Evolutionary conservation across 2,888 invertebrate genomes (phyloP), one percentile per base, ranked within the genome.

Genomic region (Himalopsyche tibetana): DNA sequence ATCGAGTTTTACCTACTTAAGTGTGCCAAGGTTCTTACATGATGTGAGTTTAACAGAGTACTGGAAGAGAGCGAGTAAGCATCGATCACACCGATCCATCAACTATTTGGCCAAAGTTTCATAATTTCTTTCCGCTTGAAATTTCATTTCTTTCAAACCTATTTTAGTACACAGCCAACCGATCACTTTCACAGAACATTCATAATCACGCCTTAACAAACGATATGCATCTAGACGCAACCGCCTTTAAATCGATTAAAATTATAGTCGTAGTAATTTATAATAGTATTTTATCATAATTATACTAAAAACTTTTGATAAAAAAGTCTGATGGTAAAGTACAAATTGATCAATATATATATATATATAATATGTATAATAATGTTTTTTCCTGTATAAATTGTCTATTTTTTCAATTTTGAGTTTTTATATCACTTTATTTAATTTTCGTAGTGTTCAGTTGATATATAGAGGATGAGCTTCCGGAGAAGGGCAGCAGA

Each of bases 171-270:
- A 82, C 82, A 82, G 82, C 85, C 85, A 55, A 79, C 74, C 85
- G 88, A 87, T 88, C 88, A 82, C 86, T 87, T 83, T 87, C 87
- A 88, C 87, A 86, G 85, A 85, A 87, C 87, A 85, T 81, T 83
- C 74, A 82, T 82, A 85, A 79, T 87, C 87, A 86, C 82, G 82
- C 84, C 88, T 89, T 88, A 87, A 88, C 88, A 83, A 87, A 88
- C 89, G 89, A 89, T 89, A 89, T 89, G 89, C 89, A 89, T 88
- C 89, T 89, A 89, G 89, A 89, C 89, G 88, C 89, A 88, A 89
- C 88, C 89, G 88, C 88, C 88, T 88, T 89, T 85, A 83, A 82
- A 81, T 87, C 85, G 87, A 88, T 88, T 89, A 87, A 88, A 89
- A 88, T 88, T 88, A 88, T 88, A 89, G 86, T 88, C 87, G 89